phyloP scores from a whole-genome alignment of 2,888 invertebrate genomes.

The Xestia rhomboidea region DNA sequence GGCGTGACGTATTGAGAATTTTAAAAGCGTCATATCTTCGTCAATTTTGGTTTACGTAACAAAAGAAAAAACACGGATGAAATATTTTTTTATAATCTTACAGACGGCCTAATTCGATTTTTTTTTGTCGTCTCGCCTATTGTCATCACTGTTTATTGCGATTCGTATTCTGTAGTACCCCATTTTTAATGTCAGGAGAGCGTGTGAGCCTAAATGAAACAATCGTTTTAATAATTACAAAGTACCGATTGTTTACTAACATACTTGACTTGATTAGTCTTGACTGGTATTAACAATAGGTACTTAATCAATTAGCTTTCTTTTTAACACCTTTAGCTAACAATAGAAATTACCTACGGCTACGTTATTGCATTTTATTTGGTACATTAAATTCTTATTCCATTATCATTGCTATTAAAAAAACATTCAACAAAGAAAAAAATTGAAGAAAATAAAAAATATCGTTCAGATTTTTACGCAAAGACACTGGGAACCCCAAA shows the following conservation, averaged over 20 bases:
- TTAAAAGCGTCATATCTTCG: too few species aligned
- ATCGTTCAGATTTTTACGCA: neutral
- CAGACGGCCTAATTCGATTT: too few species aligned
- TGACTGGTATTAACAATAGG: neutral
- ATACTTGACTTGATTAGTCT: neutral
- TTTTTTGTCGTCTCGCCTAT: too few species aligned
- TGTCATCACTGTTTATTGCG: neutral
- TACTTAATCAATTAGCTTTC: slow-evolving; percentile 24
- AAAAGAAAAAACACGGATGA: too few species aligned
- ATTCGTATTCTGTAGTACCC: neutral
- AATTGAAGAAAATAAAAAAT: too few species aligned
- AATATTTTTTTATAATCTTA: too few species aligned
- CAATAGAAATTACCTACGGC: neutral
- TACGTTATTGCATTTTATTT: neutral
- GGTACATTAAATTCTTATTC: too few species aligned
- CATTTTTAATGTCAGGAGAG: neutral
- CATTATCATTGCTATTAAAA: too few species aligned
- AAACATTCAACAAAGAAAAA: too few species aligned
- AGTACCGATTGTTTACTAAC: slow-evolving; percentile 4
- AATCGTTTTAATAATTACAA: neutral
- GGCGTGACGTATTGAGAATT: too few species aligned
- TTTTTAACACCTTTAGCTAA: neutral
- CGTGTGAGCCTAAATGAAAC: neutral
- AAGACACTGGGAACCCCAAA: slow-evolving; percentile 30
- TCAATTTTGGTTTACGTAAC: too few species aligned